Evolutionary conservation across 2,113 vertebrate species (phyloP), one percentile per base, ranked within the genome.

Genomic region (Carassius gibelio): DNA sequence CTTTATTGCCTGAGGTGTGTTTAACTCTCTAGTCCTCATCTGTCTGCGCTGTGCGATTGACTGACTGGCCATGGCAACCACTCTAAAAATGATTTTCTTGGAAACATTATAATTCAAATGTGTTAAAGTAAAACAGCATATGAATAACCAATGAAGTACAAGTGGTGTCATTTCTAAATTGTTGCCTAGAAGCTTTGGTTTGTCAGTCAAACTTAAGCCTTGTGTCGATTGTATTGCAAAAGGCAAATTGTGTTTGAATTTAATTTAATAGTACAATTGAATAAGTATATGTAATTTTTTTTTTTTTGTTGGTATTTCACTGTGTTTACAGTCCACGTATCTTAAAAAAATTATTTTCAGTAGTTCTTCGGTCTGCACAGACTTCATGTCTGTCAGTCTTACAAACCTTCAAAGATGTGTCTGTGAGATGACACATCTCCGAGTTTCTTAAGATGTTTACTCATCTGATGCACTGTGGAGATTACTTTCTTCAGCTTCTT

Each of bases 401-500:
- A 55, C 11, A 26, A 26, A 48, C n/a, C 30, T 77, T 77, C 75
- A 77, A 77, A 77, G 52, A 57, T 36, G 17, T 36, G 55, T 23
- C 59, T 62, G 34, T 80, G 77, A 80, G 36, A 62, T 45, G 57
- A 62, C 7, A 3, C 15, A 4, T 82, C 19, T 59, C 50, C 30
- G 59, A 36, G 66, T 68, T 64, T 69, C 62, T 85, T 55, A 83
- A 85, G 62, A 85, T 78, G 87, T 88, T 87, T 88, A 84, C 84
- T 75, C 68, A 45, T 23, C 78, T 75, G 75, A 80, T 71, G 72
- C 23, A 14, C n/a, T 76, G 42, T 84, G 50, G 72, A 85, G 74
- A 87, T 75, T 72, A 66, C 78, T 78, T 30, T 55, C 23, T 78
- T 88, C 42, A 62, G n/a, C 61, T 85, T 71, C 74, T 82, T 88